Evolutionary conservation across 2,113 vertebrate genomes (phyloP).

Genomic region (Paracanthobrama guichenoti): DNA sequence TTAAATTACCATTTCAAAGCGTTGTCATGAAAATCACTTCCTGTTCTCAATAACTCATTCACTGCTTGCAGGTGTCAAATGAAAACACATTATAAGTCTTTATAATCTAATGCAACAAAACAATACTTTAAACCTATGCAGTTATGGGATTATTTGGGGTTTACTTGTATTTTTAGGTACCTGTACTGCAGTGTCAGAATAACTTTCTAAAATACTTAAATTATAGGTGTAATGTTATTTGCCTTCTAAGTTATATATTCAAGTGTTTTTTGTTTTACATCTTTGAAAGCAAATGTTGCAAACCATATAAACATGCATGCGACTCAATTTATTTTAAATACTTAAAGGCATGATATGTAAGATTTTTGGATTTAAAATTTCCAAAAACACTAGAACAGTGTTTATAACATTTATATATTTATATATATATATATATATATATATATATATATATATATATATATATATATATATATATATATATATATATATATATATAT

Average conservation of each 20-base stretch:
- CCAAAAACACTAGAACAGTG: too few species aligned
- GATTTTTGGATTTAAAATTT: too few species aligned
- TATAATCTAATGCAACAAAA: not conserved
- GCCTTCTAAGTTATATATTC: not conserved
- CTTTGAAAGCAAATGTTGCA: not conserved
- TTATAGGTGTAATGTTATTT: not conserved
- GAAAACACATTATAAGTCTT: not conserved
- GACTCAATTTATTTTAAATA: not conserved
- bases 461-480: too few species aligned
- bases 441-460: too few species aligned
- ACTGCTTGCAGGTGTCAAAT: not conserved
- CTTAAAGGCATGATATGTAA: too few species aligned
- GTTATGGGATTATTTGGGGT: not conserved
- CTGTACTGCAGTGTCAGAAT: not conserved
- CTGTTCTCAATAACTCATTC: not conserved
- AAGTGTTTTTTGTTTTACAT: not conserved
- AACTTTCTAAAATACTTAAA: not conserved
- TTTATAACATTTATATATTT: too few species aligned
- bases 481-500: too few species aligned
- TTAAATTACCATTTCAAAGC: not conserved
- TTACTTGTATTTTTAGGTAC: not conserved
- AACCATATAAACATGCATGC: not conserved
- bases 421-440: too few species aligned
- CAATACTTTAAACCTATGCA: not conserved
- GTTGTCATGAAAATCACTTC: not conserved